phyloP scores from a whole-genome alignment of 2,797 vertebrate species.

The Poliocrania exsul region DNA sequence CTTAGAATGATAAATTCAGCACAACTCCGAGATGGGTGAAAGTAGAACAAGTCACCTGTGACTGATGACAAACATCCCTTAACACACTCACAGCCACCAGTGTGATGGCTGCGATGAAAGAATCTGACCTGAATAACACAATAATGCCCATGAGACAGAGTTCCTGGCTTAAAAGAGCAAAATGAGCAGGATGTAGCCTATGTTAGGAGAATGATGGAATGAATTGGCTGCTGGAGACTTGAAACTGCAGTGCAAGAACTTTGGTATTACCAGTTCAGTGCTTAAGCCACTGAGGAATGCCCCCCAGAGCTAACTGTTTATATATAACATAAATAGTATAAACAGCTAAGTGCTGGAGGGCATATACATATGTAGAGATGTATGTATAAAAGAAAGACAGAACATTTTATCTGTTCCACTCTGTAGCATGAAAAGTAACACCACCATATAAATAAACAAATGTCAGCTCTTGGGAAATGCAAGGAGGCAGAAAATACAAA shows the following conservation, averaged over 20 bases:
- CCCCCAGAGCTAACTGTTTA: constrained; percentile 55
- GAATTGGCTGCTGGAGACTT: neutral
- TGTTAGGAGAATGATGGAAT: neutral
- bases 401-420: constrained; percentile 44
- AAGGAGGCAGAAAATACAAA: constrained; percentile 53
- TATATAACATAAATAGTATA: constrained; percentile 28
- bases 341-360: constrained; percentile 45
- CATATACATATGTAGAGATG: constrained; percentile 6
- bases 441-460: constrained; percentile 61
- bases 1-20: neutral
- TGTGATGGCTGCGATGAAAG: neutral
- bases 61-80: neutral
- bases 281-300: constrained; percentile 43
- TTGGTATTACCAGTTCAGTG: constrained; percentile 16
- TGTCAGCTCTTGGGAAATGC: constrained; percentile 63
- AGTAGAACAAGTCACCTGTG: neutral
- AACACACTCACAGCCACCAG: neutral
- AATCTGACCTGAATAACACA: neutral
- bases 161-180: neutral
- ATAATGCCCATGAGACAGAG: neutral
- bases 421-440: constrained; percentile 52
- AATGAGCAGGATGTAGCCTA: neutral
- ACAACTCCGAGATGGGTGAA: neutral
- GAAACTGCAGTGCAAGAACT: neutral
- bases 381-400: constrained; percentile 30